Evolutionary conservation across 2,888 invertebrate species (phyloP), one percentile per base, ranked within the genome.

Genomic region (Cryptus armator): DNA sequence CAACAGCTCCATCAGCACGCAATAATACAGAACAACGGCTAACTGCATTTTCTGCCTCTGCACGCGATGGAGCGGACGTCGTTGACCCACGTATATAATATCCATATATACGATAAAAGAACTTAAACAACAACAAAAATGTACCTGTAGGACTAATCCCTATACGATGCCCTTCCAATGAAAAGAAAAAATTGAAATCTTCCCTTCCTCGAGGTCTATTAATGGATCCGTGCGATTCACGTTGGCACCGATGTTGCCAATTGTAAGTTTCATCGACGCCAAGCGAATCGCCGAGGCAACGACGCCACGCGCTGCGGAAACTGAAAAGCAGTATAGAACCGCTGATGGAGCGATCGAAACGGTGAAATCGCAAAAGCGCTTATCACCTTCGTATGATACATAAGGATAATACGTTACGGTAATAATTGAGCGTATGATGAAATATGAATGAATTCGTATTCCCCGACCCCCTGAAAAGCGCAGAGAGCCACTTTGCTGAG

Each of bases 31-130:
- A 88, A 90, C 89, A 82, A 85, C 84, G 64, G 87, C 89, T 77
- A 90, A 90, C 89, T 92, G 92, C 89, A 89, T 92, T 87, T 90
- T 91, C 88, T 92, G 91, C 86, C 89, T 91, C 86, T 92, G 91
- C 88, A 84, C 89, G 85, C 90, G 90, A 85, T 90, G 91, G 89
- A 85, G 86, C 86, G 88, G 86, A 70, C 88, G 87, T 83, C 88
- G 87, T 89, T 86, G 84, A 86, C 75, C 81, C 46, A 59, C 67
- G 37, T 72, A 24, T 16, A 48, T 68, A 12, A 37, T 29, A 24
- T 37, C 24, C 16, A 4, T 78, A 37, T 66, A 51, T 51, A 43
- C 44, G 37, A 32, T n/a, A 48, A 32, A 51, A 12, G 16, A 3
- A 24, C n/a, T 32, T 9, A 37, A 71, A 16, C 24, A 9, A 44